Base-by-base conservation (phyloP, 2,888 invertebrate species). In the Eumacrocentrus americanus region DNA sequence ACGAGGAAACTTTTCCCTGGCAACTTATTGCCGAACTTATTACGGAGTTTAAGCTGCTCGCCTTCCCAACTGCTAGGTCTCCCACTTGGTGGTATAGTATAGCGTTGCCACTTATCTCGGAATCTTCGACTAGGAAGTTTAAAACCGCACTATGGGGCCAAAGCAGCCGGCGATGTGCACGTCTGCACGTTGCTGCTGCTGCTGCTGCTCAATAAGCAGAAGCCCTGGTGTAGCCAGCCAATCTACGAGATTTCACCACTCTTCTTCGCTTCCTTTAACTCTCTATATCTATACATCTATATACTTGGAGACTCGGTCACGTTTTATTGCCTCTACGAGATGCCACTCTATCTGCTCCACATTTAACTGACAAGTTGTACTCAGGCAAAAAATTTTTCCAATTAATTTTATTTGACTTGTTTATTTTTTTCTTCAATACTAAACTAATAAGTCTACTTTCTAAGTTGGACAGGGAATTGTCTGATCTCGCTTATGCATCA, bases 11-110 rank as follows among this genome's bases (percentile, higher is more conserved):
- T 73, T 71, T 68, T 64, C 34, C 23, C 16, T 29, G 40, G 66
- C 59, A 74, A 74, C 72, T 74, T 74, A 74, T 74, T 72, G 74
- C 67, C 67, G 62, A 74, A 74, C 74, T 74, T 74, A 74, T 74
- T 74, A 74, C 71, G 61, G 72, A 73, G 73, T 73, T 74, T 71
- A 73, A 72, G 65, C 71, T 66, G 61, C 55, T 57, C 54, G 29
- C 29, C 29, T 29, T 29, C 29, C 9, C 29, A 29, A 29, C 38
- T 42, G 50, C 20, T 18, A 42, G 22, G 35, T 47, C 51, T 58
- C 16, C 40, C 50, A 50, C 25, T 53, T 51, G 50, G 35, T 14
- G 37, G 50, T 53, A 44, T 47, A 35, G 54, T 38, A 38, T 58
- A 46, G 67, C 59, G 54, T 63, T 63, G 60, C 73, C 72, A 74